Evolutionary conservation across 2,888 invertebrate species (phyloP), one percentile per base, ranked within the genome.

Genomic region (Trachelus troglodyta): DNA sequence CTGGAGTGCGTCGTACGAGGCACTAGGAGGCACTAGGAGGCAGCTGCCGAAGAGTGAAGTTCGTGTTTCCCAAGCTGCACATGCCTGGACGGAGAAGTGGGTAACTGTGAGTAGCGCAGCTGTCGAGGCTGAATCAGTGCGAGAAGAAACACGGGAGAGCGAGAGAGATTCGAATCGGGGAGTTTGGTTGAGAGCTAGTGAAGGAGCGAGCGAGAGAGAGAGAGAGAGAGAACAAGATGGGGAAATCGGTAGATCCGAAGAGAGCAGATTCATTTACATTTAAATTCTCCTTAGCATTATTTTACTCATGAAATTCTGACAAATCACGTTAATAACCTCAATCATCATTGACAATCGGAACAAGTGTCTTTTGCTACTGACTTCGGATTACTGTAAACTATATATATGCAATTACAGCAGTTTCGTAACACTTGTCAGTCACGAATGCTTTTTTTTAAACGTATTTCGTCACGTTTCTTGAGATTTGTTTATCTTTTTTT

Each of bases 121-220:
- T 56, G 56, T 9, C 9, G 56, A 56, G 56, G 56, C 56, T 56
- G 56, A 56, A 56, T 56, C 56, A 56, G 56, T 30, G 71, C 31
- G 71, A 71, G 71, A 33, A 34, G 33, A 23, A 71, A 34, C 12
- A n/a, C 9, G 71, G 33, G 12, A 31, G 31, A 71, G 71, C 12
- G 71, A 71, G 71, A 71, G 71, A 71, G 71, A 71, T 40, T 40
- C 40, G 40, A 2, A 23, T 56, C 56, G 56, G 56, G 23, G 56
- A 56, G 56, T 56, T 56, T 23, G 56, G 56, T 56, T 23, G 71
- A 31, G 71, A 34, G 71, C 12, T 31, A 23, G 35, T 3, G 23
- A 74, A 15, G 74, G 74, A 74, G 34, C 37, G 1, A 40, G n/a
- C n/a, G 74, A 34, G 35, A 35, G 74, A 74, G 23, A 74, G 74